Evolutionary conservation across 2,888 invertebrate species (phyloP), one percentile per base, ranked within the genome.

Genomic region (Andricus quercusramuli): DNA sequence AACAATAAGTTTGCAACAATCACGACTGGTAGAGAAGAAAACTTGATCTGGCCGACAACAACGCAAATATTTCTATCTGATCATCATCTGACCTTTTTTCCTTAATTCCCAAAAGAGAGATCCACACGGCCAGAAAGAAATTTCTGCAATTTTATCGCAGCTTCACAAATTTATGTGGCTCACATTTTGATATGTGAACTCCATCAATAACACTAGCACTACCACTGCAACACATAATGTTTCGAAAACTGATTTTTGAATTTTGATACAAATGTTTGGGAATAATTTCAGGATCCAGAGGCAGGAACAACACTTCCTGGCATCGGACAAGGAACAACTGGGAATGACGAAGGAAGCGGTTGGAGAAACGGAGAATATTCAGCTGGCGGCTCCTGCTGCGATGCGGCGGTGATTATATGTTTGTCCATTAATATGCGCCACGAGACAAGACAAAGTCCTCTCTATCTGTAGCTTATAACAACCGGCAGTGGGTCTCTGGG

Each of bases 371-470:
- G 84, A 84, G 87, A 86, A 88, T 87, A 78, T 87, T 86, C 88
- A 88, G 88, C 88, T 88, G 89, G 88, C 86, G 88, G 85, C 88
- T 88, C 91, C 91, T 87, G 91, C 91, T 91, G 91, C 88, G 92
- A 91, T 91, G 88, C 90, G 88, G 90, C 90, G 88, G 90, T 90
- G 91, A 92, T 92, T 92, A 90, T 92, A 90, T 88, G 88, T 90
- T 90, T 91, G 90, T 90, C 91, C 90, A 92, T 92, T 92, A 92
- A 92, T 92, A 92, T 91, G 90, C 91, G 90, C 89, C 88, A 84
- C 78, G 87, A 88, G 88, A 90, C 90, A 88, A 90, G 90, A 88
- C 89, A 88, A 89, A 85, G 87, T 87, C 86, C 80, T 83, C 85
- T 86, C 88, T 89, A 88, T 89, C 87, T 84, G 85, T 82, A 85